These are phyloP conservation scores for Chaetogeoica ovagalla DNA, from an alignment of 2,888 invertebrate species.

Conservation along the genomic window DNA sequence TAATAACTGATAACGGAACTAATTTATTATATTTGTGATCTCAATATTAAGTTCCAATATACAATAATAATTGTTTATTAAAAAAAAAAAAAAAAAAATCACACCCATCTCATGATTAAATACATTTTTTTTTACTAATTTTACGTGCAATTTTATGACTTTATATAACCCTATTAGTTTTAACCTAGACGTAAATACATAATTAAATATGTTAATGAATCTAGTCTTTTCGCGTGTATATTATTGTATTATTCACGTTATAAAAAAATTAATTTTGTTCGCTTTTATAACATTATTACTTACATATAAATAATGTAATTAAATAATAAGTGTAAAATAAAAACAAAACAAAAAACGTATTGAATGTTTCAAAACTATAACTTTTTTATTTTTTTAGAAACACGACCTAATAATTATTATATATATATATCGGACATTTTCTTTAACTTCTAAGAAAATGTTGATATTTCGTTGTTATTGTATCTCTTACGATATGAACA, in stretches of 20 bases:
- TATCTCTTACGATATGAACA: no score
- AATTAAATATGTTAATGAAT: neutral
- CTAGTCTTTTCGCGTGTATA: neutral
- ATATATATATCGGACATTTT: neutral
- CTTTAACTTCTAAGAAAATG: neutral
- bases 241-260: neutral
- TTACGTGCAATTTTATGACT: constrained; percentile 23
- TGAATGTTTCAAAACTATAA: neutral
- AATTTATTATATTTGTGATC: constrained; percentile 46
- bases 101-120: constrained; percentile 29
- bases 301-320: neutral
- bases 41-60: constrained; percentile 33
- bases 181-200: neutral
- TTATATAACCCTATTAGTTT: constrained; percentile 13
- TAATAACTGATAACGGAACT: constrained; percentile 35
- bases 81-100: no score
- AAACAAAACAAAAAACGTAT: neutral
- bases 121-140: constrained; percentile 38
- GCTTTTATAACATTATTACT: neutral
- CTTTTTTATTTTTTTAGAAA: neutral
- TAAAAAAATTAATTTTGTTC: neutral
- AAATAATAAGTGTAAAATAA: neutral
- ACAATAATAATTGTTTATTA: constrained; percentile 25
- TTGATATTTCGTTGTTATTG: no score
- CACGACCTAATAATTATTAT: neutral